phyloP scores from a whole-genome alignment of 2,888 invertebrate species.

The Vanessa cardui region DNA sequence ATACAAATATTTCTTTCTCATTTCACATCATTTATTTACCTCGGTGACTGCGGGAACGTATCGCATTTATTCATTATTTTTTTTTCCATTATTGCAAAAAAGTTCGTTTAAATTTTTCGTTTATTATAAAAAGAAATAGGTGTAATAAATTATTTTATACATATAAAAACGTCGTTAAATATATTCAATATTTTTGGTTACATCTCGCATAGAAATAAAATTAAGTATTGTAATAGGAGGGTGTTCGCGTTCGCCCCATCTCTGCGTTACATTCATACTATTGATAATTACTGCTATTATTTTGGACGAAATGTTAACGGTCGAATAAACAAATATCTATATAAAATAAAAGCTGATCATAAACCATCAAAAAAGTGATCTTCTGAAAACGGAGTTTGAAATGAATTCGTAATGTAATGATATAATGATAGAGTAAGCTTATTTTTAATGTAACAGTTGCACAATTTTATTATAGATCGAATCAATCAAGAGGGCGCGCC shows the following conservation, averaged over 20 bases:
- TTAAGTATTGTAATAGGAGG: conserved; percentile 63
- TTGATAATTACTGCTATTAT: conserved; percentile 66
- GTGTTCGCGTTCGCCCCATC: conserved; percentile 55
- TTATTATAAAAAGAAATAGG: not conserved
- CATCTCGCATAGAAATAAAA: conserved; percentile 62
- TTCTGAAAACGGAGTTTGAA: not conserved
- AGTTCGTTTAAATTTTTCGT: too few relatives aligned
- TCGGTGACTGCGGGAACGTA: not conserved
- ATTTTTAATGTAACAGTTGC: too few relatives aligned
- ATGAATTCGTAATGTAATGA: too few relatives aligned
- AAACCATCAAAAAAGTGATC: not conserved
- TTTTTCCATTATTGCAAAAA: not conserved
- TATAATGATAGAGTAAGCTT: too few relatives aligned
- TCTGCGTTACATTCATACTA: conserved; percentile 74
- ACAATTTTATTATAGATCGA: too few relatives aligned
- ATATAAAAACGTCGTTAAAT: conserved; percentile 22
- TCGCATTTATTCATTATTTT: not conserved
- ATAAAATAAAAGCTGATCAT: not conserved
- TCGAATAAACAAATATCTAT: conserved; percentile 5
- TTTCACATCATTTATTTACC: conserved; percentile 51
- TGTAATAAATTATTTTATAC: not conserved
- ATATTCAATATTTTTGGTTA: conserved; percentile 52
- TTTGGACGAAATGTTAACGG: conserved; percentile 36
- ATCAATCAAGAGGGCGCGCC: too few relatives aligned
- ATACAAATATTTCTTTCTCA: conserved; percentile 54